Evolutionary conservation across 1,140 invertebrate genomes (phyloP), one percentile per base, ranked within the genome.

Genomic region (Cherax quadricarinatus): DNA sequence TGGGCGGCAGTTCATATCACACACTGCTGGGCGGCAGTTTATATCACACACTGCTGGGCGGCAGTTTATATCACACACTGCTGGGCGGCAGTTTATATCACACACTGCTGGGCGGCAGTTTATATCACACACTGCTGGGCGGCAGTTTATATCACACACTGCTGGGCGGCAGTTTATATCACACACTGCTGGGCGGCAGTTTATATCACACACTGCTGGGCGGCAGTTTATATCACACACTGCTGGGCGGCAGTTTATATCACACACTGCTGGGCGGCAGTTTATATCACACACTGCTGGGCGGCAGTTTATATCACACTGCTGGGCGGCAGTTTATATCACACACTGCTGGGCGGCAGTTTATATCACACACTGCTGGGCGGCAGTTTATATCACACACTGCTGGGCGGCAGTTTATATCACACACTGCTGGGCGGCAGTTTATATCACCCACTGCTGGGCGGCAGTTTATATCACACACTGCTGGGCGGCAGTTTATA

Each of bases 291-390:
- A 90, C 85, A 66, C 53, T 90, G 51, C 7, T 14, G n/a, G n/a
- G n/a, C n/a, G n/a, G n/a, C n/a, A n/a, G 80, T 90, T 90, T 90
- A 90, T 90, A 90, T 73, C 82, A 78, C 78, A 90, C 85, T n/a
- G n/a, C n/a, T n/a, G n/a, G n/a, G n/a, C n/a, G n/a, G n/a, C n/a
- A n/a, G 80, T 90, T 90, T 90, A 90, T 90, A 90, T 73, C 82
- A 78, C 78, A 90, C 85, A 66, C 53, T 90, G 51, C 7, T 14
- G n/a, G n/a, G n/a, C n/a, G n/a, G n/a, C n/a, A n/a, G 80, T 90
- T 90, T 90, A 90, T 90, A 90, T 73, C 82, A 78, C 78, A 90
- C 85, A 66, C 53, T 90, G 51, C 7, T 14, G n/a, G n/a, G n/a
- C n/a, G n/a, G n/a, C n/a, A n/a, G 80, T 90, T 90, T 90, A 90